Evolutionary conservation across 92 coral and sea anemone species (phyloP), one percentile per base, ranked within the genome.

Genomic region (Zoanthus sociatus): DNA sequence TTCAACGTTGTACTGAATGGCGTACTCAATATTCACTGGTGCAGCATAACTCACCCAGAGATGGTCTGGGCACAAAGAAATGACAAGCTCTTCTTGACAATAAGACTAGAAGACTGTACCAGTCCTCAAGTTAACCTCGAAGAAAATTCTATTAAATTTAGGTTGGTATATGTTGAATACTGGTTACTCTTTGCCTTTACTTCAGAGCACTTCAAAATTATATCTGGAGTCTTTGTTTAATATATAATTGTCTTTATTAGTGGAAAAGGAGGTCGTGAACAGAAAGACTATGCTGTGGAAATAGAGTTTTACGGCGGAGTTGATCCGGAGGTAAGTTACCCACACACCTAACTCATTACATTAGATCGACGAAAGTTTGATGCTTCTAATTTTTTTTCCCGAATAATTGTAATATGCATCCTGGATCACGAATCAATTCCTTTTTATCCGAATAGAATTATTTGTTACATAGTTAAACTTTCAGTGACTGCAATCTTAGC

Each of bases 41-140:
- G 26, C 82, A 95, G 99, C 79, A 75, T 78, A 18, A 64, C 86
- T 16, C 94, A 94, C 70, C 99, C 99, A 10, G 77, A 87, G 30
- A 93, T 92, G 13, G 86, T 85, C 32, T 97, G 99, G 99, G 99
- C 99, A 5, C 99, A 97, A 83, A 84, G 99, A 76, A 93, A 95
- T 69, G 99, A 95, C 90, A 91, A 50, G 72, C 61, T 97, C 10
- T 87, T 84, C 53, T 79, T 97, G 37, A 97, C 99, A 55, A 92
- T 97, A 81, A 89, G 94, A 50, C 82, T 97, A 16, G 94, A 81
- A 30, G 99, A 97, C 93, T 93, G 97, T 78, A 76, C 71, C 67
- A 78, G 87, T 42, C 98, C 97, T 17, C 92, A 92, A 5, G 87
- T 93, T 50, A 70, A 89, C 9, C 89, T 97, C 75, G 90, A 91